phyloP scores from a whole-genome alignment of 1,140 invertebrate species.

The Drosophila pandora region DNA sequence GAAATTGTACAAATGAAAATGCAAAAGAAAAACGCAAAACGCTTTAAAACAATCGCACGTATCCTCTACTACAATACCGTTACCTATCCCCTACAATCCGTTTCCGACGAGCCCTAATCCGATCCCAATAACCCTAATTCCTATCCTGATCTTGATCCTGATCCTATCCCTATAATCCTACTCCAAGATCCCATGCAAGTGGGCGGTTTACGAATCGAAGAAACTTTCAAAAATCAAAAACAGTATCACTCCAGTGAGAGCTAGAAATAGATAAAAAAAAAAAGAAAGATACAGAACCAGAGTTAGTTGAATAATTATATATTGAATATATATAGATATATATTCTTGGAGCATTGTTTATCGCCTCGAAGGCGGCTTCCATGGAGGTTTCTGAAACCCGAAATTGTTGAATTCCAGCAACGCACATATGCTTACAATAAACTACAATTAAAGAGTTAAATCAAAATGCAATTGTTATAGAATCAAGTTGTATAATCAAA shows the following conservation, averaged over 20 bases:
- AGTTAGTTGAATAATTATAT: constrained; percentile 14
- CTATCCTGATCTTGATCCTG: constrained; percentile 22
- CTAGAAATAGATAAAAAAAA: constrained; percentile 21
- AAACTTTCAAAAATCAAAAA: constrained; percentile 69
- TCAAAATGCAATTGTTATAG: constrained; percentile 35
- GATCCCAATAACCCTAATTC: constrained; percentile 41
- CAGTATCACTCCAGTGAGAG: constrained; percentile 46
- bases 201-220: constrained; percentile 73
- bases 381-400: constrained; percentile 67
- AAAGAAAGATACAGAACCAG: constrained; percentile 22
- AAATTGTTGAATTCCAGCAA: constrained; percentile 19
- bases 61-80: constrained; percentile 83
- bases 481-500: constrained; percentile 53
- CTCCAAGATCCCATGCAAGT: constrained; percentile 42
- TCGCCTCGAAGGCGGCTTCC: constrained; percentile 51
- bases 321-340: constrained; percentile 31
- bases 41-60: constrained; percentile 84
- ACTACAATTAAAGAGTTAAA: constrained; percentile 7
- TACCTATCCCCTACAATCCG: constrained; percentile 80
- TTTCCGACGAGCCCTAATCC: constrained; percentile 78
- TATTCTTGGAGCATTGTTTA: constrained; percentile 68
- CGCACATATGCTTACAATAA: constrained; percentile 52
- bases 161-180: constrained; percentile 5
- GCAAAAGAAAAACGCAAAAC: constrained; percentile 84
- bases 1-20: constrained; percentile 77